Conservation (phyloP, 1,140 invertebrate species). For the Penaeus indicus region DNA sequence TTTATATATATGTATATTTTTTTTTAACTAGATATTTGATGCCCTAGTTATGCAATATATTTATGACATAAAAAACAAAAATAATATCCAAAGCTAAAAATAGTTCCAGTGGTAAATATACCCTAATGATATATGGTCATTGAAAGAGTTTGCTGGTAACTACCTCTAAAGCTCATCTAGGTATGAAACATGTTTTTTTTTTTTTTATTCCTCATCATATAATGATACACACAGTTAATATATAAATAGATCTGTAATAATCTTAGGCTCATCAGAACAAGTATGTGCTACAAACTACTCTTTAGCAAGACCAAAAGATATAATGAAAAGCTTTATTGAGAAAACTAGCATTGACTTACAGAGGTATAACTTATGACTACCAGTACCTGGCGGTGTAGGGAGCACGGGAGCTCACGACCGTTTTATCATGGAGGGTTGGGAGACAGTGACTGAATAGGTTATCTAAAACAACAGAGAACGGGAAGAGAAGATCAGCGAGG, state of each 20-base stretch:
- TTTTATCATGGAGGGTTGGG: slow-evolving; percentile 67
- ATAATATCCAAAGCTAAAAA: slow-evolving; percentile 24
- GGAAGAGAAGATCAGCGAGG: slow-evolving; percentile 66
- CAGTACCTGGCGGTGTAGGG: slow-evolving; percentile 66
- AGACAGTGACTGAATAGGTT: slow-evolving; percentile 67
- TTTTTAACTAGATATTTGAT: not conserved
- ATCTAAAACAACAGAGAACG: slow-evolving; percentile 67
- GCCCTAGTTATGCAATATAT: slow-evolving; percentile 17
- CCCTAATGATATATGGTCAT: not conserved
- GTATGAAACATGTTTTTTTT: slow-evolving; percentile 25
- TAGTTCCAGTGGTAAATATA: not conserved
- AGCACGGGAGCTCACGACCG: slow-evolving; percentile 67
- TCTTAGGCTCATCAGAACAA: slow-evolving; percentile 27
- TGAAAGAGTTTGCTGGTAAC: slow-evolving; percentile 16
- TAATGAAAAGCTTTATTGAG: slow-evolving; percentile 48
- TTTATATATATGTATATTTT: slow-evolving; percentile 12
- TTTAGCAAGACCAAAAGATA: slow-evolving; percentile 37
- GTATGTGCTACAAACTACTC: slow-evolving; percentile 49
- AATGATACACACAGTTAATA: not conserved
- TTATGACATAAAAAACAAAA: slow-evolving; percentile 10
- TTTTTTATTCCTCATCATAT: no score
- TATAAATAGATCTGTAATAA: slow-evolving; percentile 16
- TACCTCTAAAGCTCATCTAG: slow-evolving; percentile 34
- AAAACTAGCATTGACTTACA: slow-evolving; percentile 40
- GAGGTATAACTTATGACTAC: slow-evolving; percentile 65